These are phyloP conservation scores for Tipula helvola DNA, from an alignment of 2,888 invertebrate species.

Conservation along the genomic window DNA sequence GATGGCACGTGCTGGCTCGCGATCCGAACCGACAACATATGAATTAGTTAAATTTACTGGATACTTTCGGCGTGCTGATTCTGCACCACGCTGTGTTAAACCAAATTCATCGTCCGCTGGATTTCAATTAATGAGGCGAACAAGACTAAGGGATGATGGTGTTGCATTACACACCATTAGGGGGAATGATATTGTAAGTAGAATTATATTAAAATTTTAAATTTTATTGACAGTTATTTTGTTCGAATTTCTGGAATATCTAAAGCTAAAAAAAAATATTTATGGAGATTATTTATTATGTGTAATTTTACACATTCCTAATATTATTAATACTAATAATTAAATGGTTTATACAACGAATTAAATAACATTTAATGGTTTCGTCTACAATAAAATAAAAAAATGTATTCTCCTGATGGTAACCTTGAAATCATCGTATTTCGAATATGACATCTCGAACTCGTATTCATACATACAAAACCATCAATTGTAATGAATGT, in stretches of 20 bases:
- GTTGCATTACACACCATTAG: conserved; percentile 39
- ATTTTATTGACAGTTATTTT: no score
- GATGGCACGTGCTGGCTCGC: conserved; percentile 53
- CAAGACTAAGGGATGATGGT: conserved; percentile 40
- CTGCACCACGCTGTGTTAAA: conserved; percentile 39
- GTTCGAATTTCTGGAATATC: no score
- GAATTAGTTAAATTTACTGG: conserved; percentile 60
- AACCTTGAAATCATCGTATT: not conserved
- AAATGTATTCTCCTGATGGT: not conserved
- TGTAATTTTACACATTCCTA: no score
- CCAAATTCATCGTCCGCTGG: conserved; percentile 34
- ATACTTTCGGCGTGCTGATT: conserved; percentile 43
- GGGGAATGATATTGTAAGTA: conserved; percentile 46
- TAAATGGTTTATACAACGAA: not conserved
- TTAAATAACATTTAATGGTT: not conserved
- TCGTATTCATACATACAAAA: not conserved
- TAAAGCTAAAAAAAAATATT: no score
- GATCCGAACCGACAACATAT: conserved; percentile 58
- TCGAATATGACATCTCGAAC: not conserved
- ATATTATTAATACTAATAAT: no score
- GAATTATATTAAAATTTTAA: no score
- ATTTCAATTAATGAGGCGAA: conserved; percentile 37
- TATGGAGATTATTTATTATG: no score
- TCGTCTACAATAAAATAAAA: not conserved
- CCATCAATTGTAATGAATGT: not conserved